Evolutionary conservation across 2,113 vertebrate genomes (phyloP), one percentile per base, ranked within the genome.

Genomic region (Mustelus asterias): DNA sequence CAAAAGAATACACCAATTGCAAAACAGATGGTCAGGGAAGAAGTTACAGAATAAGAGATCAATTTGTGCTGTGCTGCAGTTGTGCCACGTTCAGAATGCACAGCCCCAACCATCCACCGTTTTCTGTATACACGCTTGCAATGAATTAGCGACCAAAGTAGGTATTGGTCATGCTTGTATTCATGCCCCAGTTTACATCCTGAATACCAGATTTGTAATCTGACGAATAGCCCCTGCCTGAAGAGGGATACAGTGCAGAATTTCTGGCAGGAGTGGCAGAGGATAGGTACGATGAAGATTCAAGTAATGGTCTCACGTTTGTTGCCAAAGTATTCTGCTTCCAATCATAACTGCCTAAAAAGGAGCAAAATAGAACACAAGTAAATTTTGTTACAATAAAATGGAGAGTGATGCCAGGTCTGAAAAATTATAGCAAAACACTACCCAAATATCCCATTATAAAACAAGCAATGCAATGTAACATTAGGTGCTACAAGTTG

Each of bases 301-400:
- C 94, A 95, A 54, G 24, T 29, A 69, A 72, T 33, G 44, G 94
- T 29, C 94, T 95, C 94, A 95, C 2, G 69, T 95, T 72, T 95
- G 89, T 65, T 37, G 67, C 67, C 94, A 72, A 54, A 48, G 41
- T 44, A 95, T 95, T 69, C 69, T 72, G 94, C 9, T 95, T 95
- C 94, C 94, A 95, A 48, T 72, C 94, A 48, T 72, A 95, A 54
- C 24, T 44, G 33, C 94, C 94, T 95, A 54, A 72, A 94, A 94
- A 4, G 67, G 92, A 94, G 65, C 11, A 95, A 95, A 72, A 95
- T n/a, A 90, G 29, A 54, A 76, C 22, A 48, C 54, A 16, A 41
- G 24, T 54, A 72, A 67, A 54, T 76, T 76, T 95, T 72, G 41
- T 70, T 95, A 54, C 44, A 95, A 26, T 29, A 70, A 95, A 44